Percentiles rank a stretch among this genome's conserved stretches.
Conservation (phyloP, 1,140 invertebrate genomes). For the Procambarus clarkii region DNA sequence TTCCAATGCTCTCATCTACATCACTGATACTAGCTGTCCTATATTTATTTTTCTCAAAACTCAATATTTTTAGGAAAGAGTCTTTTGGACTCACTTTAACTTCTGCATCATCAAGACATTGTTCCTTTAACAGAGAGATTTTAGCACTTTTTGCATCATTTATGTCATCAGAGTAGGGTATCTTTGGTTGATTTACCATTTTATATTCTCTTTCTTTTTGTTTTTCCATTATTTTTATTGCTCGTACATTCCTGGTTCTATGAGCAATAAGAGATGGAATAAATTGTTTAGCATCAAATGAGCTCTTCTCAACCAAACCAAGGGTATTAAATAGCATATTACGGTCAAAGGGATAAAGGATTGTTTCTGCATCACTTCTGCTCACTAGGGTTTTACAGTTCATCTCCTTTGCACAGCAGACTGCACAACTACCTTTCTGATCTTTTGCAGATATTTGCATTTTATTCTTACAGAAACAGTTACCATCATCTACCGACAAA, state of each 20-base stretch:
- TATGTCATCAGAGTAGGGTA: not conserved
- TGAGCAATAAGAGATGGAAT: slow-evolving; percentile 12
- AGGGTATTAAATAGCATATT: not conserved
- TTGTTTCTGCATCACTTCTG: not conserved
- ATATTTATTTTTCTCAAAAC: not conserved
- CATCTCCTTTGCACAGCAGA: too few relatives aligned
- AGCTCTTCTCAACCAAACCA: not conserved
- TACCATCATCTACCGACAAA: not conserved
- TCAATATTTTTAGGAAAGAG: too few relatives aligned
- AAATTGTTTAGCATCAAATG: not conserved
- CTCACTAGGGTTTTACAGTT: not conserved
- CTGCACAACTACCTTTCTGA: not conserved
- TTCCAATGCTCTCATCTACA: not conserved
- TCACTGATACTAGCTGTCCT: not conserved
- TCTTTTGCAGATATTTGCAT: not conserved
- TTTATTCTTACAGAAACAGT: slow-evolving; percentile 11
- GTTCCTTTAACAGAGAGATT: not conserved
- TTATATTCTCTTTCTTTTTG: not conserved
- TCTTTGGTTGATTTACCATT: not conserved
- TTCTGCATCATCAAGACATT: too few relatives aligned
- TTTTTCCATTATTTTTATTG: slow-evolving; percentile 4
- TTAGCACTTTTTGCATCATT: not conserved
- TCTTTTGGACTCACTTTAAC: too few relatives aligned
- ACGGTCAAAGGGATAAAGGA: not conserved
- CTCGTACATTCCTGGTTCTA: slow-evolving; percentile 4